A percentile compares a stretch with the other conserved stretches of the same genome.
Evolutionary conservation across 64 coral and sea anemone genomes (phyloP).

Genomic region (Trachythela sp.): DNA sequence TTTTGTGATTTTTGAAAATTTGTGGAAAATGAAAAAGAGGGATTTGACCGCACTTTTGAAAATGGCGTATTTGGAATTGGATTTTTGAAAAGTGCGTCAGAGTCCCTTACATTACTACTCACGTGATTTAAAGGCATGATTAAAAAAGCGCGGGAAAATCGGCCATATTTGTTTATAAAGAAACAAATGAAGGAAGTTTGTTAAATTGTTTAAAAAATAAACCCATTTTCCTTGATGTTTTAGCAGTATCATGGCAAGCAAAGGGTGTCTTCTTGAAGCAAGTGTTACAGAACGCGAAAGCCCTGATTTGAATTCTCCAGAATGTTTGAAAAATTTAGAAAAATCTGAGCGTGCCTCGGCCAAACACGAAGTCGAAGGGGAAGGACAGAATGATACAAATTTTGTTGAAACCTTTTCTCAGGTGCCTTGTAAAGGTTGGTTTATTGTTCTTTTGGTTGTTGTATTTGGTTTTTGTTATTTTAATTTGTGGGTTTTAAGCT

Average conservation of each 20-base stretch:
- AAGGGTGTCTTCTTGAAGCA: not conserved
- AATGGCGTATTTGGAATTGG: no score
- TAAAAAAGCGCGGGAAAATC: conserved; percentile 18
- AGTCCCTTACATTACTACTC: no score
- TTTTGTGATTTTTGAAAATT: no score
- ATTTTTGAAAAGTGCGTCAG: no score
- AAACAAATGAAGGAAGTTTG: not conserved
- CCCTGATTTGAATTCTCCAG: not conserved
- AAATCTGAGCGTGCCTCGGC: not conserved
- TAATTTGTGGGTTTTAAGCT: not conserved
- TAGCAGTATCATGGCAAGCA: not conserved
- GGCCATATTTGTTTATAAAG: not conserved
- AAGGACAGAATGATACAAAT: not conserved
- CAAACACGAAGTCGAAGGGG: no score
- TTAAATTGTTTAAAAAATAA: not conserved
- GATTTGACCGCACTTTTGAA: no score
- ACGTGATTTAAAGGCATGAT: not conserved
- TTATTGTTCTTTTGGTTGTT: not conserved
- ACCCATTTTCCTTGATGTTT: not conserved
- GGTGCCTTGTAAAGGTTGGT: not conserved
- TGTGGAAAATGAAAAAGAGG: no score
- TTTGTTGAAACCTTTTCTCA: not conserved
- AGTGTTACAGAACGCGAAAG: not conserved
- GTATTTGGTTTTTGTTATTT: not conserved
- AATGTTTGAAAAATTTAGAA: not conserved